Evolutionary conservation across 2,888 invertebrate genomes (phyloP).

Genomic region (Monopis laevigella): DNA sequence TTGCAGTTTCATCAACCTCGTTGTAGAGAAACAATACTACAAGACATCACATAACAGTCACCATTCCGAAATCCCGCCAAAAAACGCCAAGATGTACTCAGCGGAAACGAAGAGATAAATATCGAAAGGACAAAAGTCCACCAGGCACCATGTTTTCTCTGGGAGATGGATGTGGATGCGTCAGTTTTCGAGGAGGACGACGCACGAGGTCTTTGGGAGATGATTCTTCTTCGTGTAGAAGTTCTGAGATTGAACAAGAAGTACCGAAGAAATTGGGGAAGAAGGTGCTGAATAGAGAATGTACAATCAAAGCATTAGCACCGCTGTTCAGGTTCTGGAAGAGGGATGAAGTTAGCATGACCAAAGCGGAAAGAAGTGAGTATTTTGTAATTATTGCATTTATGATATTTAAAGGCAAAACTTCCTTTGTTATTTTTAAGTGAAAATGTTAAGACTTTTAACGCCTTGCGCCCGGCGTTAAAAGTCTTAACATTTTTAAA

Average conservation of each 20-base stretch:
- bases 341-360: constrained; percentile 77
- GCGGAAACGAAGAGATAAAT: constrained; percentile 60
- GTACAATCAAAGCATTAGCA: constrained; percentile 63
- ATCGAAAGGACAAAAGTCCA: constrained; percentile 42
- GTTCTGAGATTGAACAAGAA: constrained; percentile 61
- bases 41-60: not conserved
- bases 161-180: constrained; percentile 58
- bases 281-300: constrained; percentile 47
- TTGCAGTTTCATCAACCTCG: too few relatives aligned
- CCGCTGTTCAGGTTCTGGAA: constrained; percentile 75
- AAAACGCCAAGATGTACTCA: constrained; percentile 52
- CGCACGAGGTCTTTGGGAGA: constrained; percentile 48
- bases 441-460: too few relatives aligned
- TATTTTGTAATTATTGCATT: constrained; percentile 17
- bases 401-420: too few relatives aligned
- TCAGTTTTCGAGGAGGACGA: constrained; percentile 47
- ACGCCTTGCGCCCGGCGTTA: too few relatives aligned
- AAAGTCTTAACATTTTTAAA: too few relatives aligned
- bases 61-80: constrained; percentile 52
- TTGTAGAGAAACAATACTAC: too few relatives aligned
- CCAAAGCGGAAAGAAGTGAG: constrained; percentile 81
- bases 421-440: too few relatives aligned
- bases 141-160: constrained; percentile 54
- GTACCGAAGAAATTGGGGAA: constrained; percentile 47
- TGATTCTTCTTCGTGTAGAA: constrained; percentile 57